Conservation (phyloP, 2,113 vertebrate species). For the Tragelaphus buxtoni region DNA sequence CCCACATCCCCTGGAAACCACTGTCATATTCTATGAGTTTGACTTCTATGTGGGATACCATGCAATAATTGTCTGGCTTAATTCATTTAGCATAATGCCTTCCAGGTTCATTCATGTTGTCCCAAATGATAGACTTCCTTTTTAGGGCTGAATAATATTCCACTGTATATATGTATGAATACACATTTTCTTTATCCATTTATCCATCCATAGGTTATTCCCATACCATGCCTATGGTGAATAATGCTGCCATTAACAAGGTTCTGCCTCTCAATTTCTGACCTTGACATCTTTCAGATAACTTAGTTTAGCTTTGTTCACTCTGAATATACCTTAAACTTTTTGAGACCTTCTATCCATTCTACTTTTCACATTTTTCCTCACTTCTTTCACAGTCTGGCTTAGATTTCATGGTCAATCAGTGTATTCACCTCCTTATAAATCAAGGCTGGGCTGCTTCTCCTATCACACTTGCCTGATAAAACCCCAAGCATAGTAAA, state of each 20-base stretch:
- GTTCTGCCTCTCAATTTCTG: neutral
- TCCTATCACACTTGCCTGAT: neutral
- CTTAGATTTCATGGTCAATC: neutral
- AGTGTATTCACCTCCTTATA: neutral
- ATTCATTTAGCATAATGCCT: neutral
- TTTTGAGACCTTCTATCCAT: neutral
- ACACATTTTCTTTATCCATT: neutral
- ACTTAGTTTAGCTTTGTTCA: neutral
- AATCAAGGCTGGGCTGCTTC: neutral
- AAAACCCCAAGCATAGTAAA: neutral
- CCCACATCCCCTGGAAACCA: neutral
- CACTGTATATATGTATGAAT: neutral
- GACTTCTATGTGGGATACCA: neutral
- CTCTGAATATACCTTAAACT: neutral
- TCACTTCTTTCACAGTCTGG: neutral
- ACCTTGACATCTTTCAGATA: neutral
- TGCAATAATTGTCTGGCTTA: neutral
- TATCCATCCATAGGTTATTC: neutral
- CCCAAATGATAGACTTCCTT: neutral
- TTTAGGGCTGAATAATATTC: neutral
- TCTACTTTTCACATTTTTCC: neutral
- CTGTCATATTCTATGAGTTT: neutral
- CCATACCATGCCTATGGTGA: neutral
- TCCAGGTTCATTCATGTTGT: neutral
- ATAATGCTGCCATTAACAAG: neutral